A percentile compares a stretch with the other conserved stretches of the same genome.
phyloP scores from a whole-genome alignment of 2,888 invertebrate genomes.

The Thysanoteuthis rhombus region DNA sequence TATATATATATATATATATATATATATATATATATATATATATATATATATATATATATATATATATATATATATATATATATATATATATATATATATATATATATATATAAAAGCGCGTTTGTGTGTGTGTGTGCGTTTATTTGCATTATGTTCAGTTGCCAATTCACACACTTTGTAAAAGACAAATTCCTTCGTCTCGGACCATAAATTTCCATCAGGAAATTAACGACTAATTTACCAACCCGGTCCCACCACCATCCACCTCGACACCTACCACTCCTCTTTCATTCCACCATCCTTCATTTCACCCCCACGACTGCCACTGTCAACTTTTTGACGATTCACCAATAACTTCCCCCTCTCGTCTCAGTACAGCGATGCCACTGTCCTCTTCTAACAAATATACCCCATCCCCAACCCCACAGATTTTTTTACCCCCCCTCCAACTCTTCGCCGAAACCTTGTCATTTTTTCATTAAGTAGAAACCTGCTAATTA shows the following conservation, averaged over 20 bases:
- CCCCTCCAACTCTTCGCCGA: background rate
- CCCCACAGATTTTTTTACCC: too few species aligned
- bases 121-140: background rate
- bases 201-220: constrained; percentile 12
- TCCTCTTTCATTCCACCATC: background rate
- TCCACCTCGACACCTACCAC: rapidly evolving
- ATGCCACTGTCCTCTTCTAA: background rate
- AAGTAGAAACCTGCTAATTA: background rate
- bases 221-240: background rate
- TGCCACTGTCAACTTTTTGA: background rate
- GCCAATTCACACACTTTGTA: background rate
- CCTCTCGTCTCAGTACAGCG: background rate
- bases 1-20: background rate
- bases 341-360: background rate
- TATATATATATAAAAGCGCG: background rate
- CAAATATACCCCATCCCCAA: too few species aligned
- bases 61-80: background rate
- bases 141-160: too few species aligned
- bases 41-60: background rate
- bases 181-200: background rate
- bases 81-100: background rate
- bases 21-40: background rate
- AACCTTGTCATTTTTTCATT: background rate
- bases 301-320: background rate
- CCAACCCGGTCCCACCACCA: background rate